These are phyloP conservation scores for Atta texana DNA, from an alignment of 1,140 invertebrate genomes.

Conservation along the genomic window DNA sequence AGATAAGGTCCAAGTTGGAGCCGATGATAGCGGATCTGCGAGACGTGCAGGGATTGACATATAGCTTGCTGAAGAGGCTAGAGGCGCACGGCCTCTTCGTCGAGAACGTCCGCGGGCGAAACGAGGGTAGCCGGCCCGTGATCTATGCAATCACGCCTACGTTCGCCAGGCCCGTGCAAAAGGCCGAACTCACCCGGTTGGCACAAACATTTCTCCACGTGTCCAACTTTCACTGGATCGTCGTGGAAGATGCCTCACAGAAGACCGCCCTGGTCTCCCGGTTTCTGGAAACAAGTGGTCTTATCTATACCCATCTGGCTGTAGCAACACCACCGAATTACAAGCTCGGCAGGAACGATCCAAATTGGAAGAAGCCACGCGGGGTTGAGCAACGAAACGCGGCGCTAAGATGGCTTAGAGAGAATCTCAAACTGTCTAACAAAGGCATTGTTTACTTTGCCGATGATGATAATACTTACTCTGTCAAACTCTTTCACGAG, in stretches of 20 bases:
- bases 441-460: conserved; percentile 97
- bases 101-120: background rate
- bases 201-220: conserved; percentile 96
- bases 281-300: conserved; percentile 91
- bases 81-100: conserved; percentile 23
- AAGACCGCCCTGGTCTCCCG: conserved; percentile 93
- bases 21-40: conserved; percentile 62
- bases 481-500: conserved; percentile 95
- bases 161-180: conserved; percentile 95
- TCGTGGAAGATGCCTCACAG: conserved; percentile 94
- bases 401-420: conserved; percentile 94
- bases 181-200: conserved; percentile 97
- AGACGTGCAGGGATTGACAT: conserved; percentile 4
- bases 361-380: conserved; percentile 96
- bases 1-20: conserved; percentile 49
- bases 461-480: conserved; percentile 99
- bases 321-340: conserved; percentile 88
- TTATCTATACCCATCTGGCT: conserved; percentile 93
- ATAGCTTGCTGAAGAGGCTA: conserved; percentile 50
- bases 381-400: conserved; percentile 98
- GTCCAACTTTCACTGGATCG: conserved; percentile 97
- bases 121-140: background rate
- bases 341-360: conserved; percentile 90
- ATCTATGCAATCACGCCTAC: conserved; percentile 98
- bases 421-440: conserved; percentile 87